Evolutionary conservation across 2,888 invertebrate species (phyloP), one percentile per base, ranked within the genome.

Genomic region (Hyposoter didymator): DNA sequence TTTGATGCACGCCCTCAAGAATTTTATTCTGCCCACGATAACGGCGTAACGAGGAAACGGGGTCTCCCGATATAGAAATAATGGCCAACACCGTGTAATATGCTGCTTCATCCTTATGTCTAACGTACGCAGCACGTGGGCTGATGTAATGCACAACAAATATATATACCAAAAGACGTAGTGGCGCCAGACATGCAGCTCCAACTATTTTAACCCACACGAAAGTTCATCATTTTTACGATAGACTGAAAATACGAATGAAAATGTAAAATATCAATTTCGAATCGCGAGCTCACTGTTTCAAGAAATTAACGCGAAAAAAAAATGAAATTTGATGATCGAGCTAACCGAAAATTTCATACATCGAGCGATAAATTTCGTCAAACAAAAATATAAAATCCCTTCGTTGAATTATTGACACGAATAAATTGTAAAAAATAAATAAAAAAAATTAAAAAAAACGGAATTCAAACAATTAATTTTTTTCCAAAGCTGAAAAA

Each of bases 121-220:
- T 59, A 39, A 32, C 32, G 19, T 70, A 62, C 32, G n/a, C n/a
- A n/a, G n/a, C n/a, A 70, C 64, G 85, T 75, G 82, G 82, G 85
- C 66, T 62, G 82, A 85, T 66, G 19, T 55, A 62, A 84, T 19
- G 55, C 75, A 79, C 82, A 73, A 82, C 74, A 49, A n/a, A n/a
- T n/a, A n/a, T n/a, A n/a, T n/a, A 82, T 78, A 62, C 45, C 64
- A 28, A 45, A 39, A 49, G 67, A 79, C 64, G 70, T 64, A 75
- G 74, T 82, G 74, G 69, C 73, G 76, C 64, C 82, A 47, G 45
- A 64, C 74, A 28, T 28, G 28, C 28, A 22, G 39, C 62, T 70
- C 17, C 55, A 74, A 82, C 59, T 85, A 75, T 82, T 82, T 78
- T 43, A 82, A 75, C 82, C 82, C 74, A 82, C 78, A 69, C 82